These are phyloP conservation scores for Vicugna pacos DNA, from an alignment of 2,113 vertebrate genomes.

Conservation along the genomic window DNA sequence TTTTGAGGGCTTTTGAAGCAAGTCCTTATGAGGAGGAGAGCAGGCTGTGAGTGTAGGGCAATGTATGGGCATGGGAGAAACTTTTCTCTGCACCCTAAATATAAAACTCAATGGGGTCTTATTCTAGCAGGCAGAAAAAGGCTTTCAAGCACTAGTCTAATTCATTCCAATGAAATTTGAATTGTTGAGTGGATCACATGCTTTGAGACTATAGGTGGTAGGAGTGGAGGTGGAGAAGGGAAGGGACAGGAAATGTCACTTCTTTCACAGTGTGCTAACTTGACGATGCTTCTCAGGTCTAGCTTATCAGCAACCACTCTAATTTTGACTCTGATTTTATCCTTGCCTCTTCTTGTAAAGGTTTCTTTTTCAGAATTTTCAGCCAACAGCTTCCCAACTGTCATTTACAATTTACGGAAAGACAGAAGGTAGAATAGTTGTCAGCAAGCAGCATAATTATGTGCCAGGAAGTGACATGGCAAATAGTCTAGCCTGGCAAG, in stretches of 20 bases:
- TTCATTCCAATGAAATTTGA: slow-evolving; percentile 16
- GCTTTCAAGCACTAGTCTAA: not conserved
- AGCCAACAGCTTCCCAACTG: slow-evolving; percentile 76
- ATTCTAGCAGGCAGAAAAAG: slow-evolving; percentile 26
- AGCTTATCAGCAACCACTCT: slow-evolving; percentile 65
- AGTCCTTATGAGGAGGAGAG: not conserved
- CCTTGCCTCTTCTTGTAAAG: slow-evolving; percentile 67
- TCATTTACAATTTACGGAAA: slow-evolving; percentile 77
- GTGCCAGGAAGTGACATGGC: slow-evolving; percentile 68
- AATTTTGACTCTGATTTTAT: slow-evolving; percentile 72
- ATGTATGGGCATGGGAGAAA: not conserved
- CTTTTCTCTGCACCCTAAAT: not conserved
- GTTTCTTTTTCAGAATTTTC: slow-evolving; percentile 70
- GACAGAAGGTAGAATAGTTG: slow-evolving; percentile 73
- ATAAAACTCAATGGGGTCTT: slow-evolving; percentile 28
- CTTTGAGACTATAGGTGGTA: slow-evolving; percentile 47
- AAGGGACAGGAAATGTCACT: slow-evolving; percentile 57
- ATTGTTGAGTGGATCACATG: not conserved
- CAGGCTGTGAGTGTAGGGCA: not conserved
- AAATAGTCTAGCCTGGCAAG: slow-evolving; percentile 66
- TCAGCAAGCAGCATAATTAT: slow-evolving; percentile 76
- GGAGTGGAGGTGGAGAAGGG: not conserved
- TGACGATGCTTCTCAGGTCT: slow-evolving; percentile 29
- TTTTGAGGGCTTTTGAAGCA: slow-evolving; percentile 25
- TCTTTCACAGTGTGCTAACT: slow-evolving; percentile 47